Percentiles rank a stretch among this genome's conserved stretches.
Conservation (phyloP, 2,113 vertebrate genomes). For the Oceanodroma tethys region DNA sequence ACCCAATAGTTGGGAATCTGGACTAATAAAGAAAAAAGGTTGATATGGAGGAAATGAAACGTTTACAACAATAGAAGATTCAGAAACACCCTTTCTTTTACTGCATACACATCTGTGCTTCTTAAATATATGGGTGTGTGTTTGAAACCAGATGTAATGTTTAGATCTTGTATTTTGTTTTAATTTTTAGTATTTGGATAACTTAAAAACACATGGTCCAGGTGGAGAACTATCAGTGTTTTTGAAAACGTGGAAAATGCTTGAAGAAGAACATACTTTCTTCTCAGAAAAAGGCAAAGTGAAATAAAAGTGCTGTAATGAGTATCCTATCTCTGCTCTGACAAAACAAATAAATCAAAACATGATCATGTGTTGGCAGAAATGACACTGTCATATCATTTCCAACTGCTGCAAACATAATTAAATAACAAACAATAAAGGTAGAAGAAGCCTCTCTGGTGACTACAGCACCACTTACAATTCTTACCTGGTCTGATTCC, state of each 20-base stretch:
- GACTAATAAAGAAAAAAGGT: not conserved
- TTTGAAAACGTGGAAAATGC: not conserved
- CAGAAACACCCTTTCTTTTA: not conserved
- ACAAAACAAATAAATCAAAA: not conserved
- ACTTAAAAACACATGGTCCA: not conserved
- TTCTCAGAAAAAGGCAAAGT: not conserved
- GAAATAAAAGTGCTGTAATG: not conserved
- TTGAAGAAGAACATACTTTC: not conserved
- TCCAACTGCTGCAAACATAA: not conserved
- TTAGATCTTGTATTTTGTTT: not conserved
- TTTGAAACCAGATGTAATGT: not conserved
- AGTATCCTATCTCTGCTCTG: not conserved
- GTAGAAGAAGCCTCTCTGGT: not conserved
- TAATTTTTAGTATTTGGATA: not conserved
- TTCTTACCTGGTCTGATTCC: not conserved
- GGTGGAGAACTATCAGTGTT: not conserved
- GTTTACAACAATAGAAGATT: not conserved
- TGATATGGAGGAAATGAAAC: not conserved
- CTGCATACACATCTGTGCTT: not conserved
- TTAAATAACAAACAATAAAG: not conserved
- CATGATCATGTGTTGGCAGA: not conserved
- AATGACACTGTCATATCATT: not conserved
- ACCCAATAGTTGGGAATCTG: not conserved
- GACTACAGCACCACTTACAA: not conserved
- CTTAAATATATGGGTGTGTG: not conserved